Conservation (phyloP, 2,113 vertebrate species). For the Proterorhinus semilunaris region DNA sequence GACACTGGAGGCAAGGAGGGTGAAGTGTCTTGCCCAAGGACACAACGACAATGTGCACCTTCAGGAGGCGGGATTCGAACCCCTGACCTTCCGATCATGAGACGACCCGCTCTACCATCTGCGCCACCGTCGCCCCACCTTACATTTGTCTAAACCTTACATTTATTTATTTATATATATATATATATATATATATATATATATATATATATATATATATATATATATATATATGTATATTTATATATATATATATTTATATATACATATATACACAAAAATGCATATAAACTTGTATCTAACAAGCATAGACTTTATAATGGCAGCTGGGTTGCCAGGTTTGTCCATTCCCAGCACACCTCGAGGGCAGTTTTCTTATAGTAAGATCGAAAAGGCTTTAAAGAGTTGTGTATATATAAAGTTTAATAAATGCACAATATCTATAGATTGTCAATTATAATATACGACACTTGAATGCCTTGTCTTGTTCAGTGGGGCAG, state of each 20-base stretch:
- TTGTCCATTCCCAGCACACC: constrained; percentile 29
- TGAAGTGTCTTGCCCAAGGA: no score
- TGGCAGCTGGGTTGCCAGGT: constrained; percentile 70
- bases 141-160: constrained; percentile 46
- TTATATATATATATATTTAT: no score
- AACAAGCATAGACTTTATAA: constrained; percentile 32
- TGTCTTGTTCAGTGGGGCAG: constrained; percentile 21
- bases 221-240: no score
- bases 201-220: no score
- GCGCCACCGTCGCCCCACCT: no score
- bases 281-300: constrained; percentile 28
- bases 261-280: no score
- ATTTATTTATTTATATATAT: constrained; percentile 45
- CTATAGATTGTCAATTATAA: constrained; percentile 11
- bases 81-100: no score
- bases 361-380: constrained; percentile 41
- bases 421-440: constrained; percentile 33
- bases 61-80: no score
- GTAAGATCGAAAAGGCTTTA: constrained; percentile 22
- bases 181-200: no score
- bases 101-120: no score
- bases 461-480: constrained; percentile 36
- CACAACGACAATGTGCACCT: no score
- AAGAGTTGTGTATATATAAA: constrained; percentile 1
- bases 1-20: no score